Base-by-base conservation (phyloP, 1,140 invertebrate species). In the Ruditapes philippinarum region DNA sequence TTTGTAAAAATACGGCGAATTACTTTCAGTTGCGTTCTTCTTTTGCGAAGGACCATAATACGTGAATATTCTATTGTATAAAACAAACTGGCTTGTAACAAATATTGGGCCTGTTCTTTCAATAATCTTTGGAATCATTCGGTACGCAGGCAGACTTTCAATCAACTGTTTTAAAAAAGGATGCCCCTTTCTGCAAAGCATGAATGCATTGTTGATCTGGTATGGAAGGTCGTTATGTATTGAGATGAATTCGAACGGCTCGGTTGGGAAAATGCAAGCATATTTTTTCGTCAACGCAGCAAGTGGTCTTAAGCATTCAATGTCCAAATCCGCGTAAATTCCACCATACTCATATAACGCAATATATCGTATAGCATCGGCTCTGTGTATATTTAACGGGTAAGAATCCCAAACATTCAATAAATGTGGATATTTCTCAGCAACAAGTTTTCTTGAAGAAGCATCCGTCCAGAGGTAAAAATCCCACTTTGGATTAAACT, bases 391-490 rank as follows among this genome's bases (percentile, higher is more conserved):
- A n/a, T 9, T 9, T 12, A 62, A 14, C 1, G 11, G 19, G 78
- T 94, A 94, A 22, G 45, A 74, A 76, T 94, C 90, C 88, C 86
- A 95, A 19, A 92, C 70, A 1, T 45, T 62, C 19, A 95, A 65
- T 38, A 93, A 92, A 73, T 85, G 40, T 14, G 92, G 90, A 83
- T 93, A 92, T 54, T 90, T 84, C 14, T 92, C 88, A 9, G 73
- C 70, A 62, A 95, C 89, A 0, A 95, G 60, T 36, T 89, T 22
- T 51, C 91, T 79, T 22, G 91, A 91, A 84, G 89, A 90, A 1
- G 91, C 91, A 80, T 93, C 91, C 17, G 94, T 95, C 94, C 94
- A 95, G 25, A 95, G 90, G 89, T 91, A 94, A 80, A 94, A 93
- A 33, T 92, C 89, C 94, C 94, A 95, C n/a, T 91, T 89, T 31